Evolutionary conservation across 2,113 vertebrate species (phyloP).

Genomic region (Catharus bicknelli): DNA sequence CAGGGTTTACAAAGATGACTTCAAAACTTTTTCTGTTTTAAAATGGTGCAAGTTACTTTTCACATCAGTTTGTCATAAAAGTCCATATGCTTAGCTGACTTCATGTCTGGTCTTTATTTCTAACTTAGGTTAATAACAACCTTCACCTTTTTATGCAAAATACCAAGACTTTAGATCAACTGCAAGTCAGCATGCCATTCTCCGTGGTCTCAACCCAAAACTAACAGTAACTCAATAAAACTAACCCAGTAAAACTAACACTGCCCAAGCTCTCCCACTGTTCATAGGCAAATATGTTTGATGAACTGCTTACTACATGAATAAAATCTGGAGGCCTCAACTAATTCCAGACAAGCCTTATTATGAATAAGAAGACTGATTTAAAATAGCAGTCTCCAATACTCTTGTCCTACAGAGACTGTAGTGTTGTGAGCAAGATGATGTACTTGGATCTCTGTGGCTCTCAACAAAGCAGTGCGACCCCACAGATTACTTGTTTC

Average conservation of each 20-base stretch:
- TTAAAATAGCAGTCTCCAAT: not conserved
- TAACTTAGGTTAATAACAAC: not conserved
- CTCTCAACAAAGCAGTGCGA: not conserved
- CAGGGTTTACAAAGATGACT: not conserved
- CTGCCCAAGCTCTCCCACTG: not conserved
- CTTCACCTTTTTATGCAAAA: not conserved
- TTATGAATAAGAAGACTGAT: not conserved
- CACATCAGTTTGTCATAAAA: not conserved
- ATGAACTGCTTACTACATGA: not conserved
- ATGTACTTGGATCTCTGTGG: accelerated
- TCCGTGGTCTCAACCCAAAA: not conserved
- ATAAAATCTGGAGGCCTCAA: not conserved
- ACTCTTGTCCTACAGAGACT: not conserved
- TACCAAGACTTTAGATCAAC: not conserved
- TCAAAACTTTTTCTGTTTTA: not conserved
- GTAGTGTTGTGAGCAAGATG: accelerated
- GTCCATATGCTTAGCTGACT: not conserved
- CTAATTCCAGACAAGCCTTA: not conserved
- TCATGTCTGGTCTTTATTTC: not conserved
- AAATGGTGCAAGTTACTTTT: not conserved
- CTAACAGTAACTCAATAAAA: not conserved
- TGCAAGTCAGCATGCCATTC: not conserved
- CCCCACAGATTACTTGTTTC: not conserved
- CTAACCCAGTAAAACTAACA: not conserved
- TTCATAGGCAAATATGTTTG: not conserved